Evolutionary conservation across 2,113 vertebrate species (phyloP), one percentile per base, ranked within the genome.

Genomic region (Oophaga pumilio): DNA sequence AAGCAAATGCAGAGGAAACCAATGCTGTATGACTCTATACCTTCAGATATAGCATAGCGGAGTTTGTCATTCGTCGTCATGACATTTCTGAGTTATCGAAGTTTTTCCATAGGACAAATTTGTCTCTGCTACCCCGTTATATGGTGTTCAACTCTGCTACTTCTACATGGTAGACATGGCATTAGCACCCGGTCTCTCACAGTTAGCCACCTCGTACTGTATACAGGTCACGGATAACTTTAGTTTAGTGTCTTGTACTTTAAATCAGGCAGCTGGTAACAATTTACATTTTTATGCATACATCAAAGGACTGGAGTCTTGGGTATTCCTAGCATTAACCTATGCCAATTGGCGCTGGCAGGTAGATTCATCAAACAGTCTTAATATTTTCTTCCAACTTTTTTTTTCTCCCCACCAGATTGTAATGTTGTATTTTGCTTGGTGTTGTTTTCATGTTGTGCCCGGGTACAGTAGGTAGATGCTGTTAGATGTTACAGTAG

Each of bases 401-500:
- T 64, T 13, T 22, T 50, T 50, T 17, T 64, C 12, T 33, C 64
- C 24, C 57, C 62, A 22, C n/a, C 43, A 52, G 26, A 68, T 50
- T 49, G 71, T 10, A 50, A 74, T 50, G 71, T 50, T 3, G 26
- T 49, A 50, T 24, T 52, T 43, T 13, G 43, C n/a, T 24, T 50
- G 62, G 60, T 14, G 13, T 66, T 68, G 81, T 83, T 53, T 50
- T 50, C 24, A 7, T 49, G 43, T 52, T 24, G 43, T 64, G 33
- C 80, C 33, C 80, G 68, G 81, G 64, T 49, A 43, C 69, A 49
- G 69, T 52, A 74, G 52, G 28, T 59, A 43, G 66, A 53, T 59
- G 71, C 24, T 28, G n/a, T 18, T 28, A 71, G 52, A 64, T 22
- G 68, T 17, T 95, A 91, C 91, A 28, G 56, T 82, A 87, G 81